Percentiles rank a stretch among this genome's conserved stretches.
Evolutionary conservation across 2,888 invertebrate species (phyloP).

Genomic region (Ormyrus nitidulus): DNA sequence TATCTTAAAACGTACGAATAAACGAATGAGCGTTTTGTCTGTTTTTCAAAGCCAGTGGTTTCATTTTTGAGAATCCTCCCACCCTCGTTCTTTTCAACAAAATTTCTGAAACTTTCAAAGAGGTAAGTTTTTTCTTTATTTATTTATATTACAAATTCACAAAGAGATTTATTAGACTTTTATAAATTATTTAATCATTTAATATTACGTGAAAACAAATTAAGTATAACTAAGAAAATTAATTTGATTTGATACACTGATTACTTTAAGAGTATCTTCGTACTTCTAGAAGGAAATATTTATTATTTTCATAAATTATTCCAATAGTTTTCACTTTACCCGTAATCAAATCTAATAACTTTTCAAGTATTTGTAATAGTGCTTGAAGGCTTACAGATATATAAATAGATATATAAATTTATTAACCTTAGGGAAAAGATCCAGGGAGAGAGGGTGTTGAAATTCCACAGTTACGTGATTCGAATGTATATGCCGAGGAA

Average conservation of each 20-base stretch:
- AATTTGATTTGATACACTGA: no score
- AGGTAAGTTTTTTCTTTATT: background rate
- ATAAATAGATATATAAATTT: slow-evolving; percentile 2
- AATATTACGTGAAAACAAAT: no score
- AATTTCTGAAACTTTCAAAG: no score
- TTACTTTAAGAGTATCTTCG: no score
- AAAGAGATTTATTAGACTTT: no score
- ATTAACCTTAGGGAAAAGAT: slow-evolving; percentile 35
- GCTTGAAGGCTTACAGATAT: background rate
- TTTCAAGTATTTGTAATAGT: no score
- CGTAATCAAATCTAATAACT: no score
- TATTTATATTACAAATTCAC: background rate
- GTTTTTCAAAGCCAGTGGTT: slow-evolving; percentile 66
- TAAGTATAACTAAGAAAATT: no score
- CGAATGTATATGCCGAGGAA: slow-evolving; percentile 52
- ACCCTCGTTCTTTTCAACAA: background rate
- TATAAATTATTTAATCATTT: no score
- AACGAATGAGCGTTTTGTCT: slow-evolving; percentile 69
- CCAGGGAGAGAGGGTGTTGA: slow-evolving; percentile 45
- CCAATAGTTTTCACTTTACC: no score
- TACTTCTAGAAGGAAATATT: no score
- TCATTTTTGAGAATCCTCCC: slow-evolving; percentile 27
- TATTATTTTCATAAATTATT: no score
- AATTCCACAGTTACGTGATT: slow-evolving; percentile 62
- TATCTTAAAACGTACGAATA: slow-evolving; percentile 61